A percentile compares a stretch with the other conserved stretches of the same genome.
Conservation (phyloP, 1,140 invertebrate genomes). For the Drosophila lini region DNA sequence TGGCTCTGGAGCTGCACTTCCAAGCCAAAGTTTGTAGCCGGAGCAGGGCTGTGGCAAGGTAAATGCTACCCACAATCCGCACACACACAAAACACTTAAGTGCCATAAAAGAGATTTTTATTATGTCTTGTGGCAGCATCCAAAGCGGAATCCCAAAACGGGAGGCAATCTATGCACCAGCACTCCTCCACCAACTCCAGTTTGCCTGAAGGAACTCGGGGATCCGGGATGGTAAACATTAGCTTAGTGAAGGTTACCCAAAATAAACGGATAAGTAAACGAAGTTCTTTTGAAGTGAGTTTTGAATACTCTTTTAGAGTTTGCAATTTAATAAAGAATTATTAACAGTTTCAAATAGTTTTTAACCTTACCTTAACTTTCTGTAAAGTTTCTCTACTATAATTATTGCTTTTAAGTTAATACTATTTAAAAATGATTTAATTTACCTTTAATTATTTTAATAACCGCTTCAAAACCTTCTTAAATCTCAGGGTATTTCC, state of each 20-base stretch:
- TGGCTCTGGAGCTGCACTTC: conserved; percentile 10
- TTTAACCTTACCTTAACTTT: too few relatives aligned
- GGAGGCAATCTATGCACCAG: conserved; percentile 37
- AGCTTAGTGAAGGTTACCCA: conserved; percentile 34
- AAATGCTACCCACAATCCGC: conserved; percentile 81
- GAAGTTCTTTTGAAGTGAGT: too few relatives aligned
- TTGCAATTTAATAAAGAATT: neutral
- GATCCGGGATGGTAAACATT: conserved; percentile 24
- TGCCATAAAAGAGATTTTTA: conserved; percentile 83
- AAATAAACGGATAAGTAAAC: conserved; percentile 12
- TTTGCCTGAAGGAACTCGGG: conserved; percentile 17
- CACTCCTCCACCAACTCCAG: neutral
- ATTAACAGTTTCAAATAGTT: too few relatives aligned
- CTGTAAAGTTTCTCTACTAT: too few relatives aligned
- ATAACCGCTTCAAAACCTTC: too few relatives aligned
- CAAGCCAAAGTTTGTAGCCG: conserved; percentile 19
- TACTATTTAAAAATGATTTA: too few relatives aligned
- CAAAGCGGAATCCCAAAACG: conserved; percentile 41
- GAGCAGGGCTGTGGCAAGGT: conserved; percentile 54
- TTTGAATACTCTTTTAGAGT: conserved; percentile 4
- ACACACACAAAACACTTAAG: conserved; percentile 78
- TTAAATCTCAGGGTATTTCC: conserved; percentile 27
- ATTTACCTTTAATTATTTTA: neutral
- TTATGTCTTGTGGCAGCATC: conserved; percentile 73
- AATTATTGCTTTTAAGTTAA: too few relatives aligned